A percentile compares a stretch with the other conserved stretches of the same genome.
Conservation (phyloP, 2,888 invertebrate genomes). For the Polydrusus pterygomalis region DNA sequence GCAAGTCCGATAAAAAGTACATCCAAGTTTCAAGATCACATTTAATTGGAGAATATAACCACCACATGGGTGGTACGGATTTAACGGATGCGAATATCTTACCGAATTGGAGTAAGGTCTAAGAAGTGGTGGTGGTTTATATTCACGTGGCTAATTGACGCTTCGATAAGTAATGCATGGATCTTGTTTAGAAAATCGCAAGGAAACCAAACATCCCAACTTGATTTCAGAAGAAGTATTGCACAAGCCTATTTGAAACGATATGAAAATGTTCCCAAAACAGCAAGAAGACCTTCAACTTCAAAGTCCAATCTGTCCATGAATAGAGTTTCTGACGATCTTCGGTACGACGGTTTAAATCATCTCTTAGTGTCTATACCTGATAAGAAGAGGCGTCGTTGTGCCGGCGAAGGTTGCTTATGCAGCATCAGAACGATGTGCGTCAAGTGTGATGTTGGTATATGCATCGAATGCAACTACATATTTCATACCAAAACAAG, state of each 20-base stretch:
- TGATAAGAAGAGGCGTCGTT: too few relatives aligned
- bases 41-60: background rate
- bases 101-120: constrained; percentile 5
- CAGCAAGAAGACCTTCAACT: constrained; percentile 35
- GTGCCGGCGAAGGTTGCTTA: too few relatives aligned
- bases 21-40: background rate
- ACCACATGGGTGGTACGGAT: background rate
- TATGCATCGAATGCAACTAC: too few relatives aligned
- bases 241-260: constrained; percentile 33
- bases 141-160: constrained; percentile 29
- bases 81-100: background rate
- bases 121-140: constrained; percentile 4
- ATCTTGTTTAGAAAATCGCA: background rate
- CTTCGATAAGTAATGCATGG: constrained; percentile 28
- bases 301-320: too few relatives aligned
- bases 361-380: too few relatives aligned
- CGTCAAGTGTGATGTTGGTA: too few relatives aligned
- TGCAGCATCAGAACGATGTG: too few relatives aligned
- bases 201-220: constrained; percentile 24
- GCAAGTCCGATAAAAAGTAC: background rate
- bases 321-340: too few relatives aligned
- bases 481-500: too few relatives aligned
- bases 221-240: constrained; percentile 29
- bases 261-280: constrained; percentile 43
- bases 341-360: too few relatives aligned